A percentile compares a stretch with the other conserved stretches of the same genome.
phyloP scores from a whole-genome alignment of 2,888 invertebrate species.

The Drosophila subsilvestris region DNA sequence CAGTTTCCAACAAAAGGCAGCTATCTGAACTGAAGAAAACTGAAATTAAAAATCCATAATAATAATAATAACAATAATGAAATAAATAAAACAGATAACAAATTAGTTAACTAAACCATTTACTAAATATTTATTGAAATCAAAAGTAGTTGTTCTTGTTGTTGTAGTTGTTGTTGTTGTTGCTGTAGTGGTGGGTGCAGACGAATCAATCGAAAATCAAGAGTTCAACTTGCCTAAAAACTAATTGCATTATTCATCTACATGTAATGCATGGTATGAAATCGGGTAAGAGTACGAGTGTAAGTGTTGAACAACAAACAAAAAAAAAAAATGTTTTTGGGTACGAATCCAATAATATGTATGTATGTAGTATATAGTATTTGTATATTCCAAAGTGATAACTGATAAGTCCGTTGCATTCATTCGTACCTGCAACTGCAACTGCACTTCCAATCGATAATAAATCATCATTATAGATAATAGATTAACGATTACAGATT shows the following conservation, averaged over 20 bases:
- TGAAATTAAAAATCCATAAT: constrained; percentile 6
- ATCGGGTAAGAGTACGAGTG: constrained; percentile 6
- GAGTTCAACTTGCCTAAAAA: constrained; percentile 39
- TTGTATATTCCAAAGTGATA: constrained; percentile 4
- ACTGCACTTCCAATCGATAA: constrained; percentile 13
- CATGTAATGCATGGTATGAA: neutral
- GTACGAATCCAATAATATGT: neutral
- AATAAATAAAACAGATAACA: constrained; percentile 14
- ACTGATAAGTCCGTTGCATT: constrained; percentile 26
- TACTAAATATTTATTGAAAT: constrained; percentile 73
- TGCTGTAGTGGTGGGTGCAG: neutral
- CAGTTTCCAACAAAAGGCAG: constrained; percentile 1
- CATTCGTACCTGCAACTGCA: neutral
- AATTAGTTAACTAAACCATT: constrained; percentile 69
- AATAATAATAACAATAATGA: constrained; percentile 6
- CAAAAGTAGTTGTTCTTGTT: constrained; percentile 46
- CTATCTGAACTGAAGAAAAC: constrained; percentile 2
- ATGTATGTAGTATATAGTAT: too few species aligned
- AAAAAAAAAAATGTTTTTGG: constrained; percentile 4
- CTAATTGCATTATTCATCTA: constrained; percentile 56
- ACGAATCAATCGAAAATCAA: constrained; percentile 30
- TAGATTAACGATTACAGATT: neutral
- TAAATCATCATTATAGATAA: neutral
- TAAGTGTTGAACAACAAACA: constrained; percentile 19
- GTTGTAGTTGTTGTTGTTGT: constrained; percentile 40